Evolutionary conservation across 1,140 invertebrate genomes (phyloP), one percentile per base, ranked within the genome.

Genomic region (Camponotus floridanus): DNA sequence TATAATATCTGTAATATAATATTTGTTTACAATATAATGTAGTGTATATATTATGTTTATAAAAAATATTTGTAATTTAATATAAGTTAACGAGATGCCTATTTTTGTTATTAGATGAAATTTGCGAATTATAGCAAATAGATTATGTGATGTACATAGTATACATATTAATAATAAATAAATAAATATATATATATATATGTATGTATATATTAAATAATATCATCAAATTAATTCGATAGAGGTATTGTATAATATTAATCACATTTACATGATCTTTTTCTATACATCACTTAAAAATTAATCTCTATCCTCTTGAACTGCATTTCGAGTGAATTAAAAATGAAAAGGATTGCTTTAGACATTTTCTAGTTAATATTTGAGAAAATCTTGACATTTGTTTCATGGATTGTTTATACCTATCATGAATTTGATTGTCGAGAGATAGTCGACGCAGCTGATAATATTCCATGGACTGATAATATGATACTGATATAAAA

Each of bases 401-500:
- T 39, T 55, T 68, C 33, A 33, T 1, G 18, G 26, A 45, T 81
- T 62, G 33, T 61, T 15, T 74, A 83, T 26, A 74, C 62, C 74
- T 62, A 73, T 73, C 51, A 3, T 36, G 42, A 73, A 73, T 33
- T 65, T 73, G 6, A 73, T 80, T 6, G 36, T 65, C 8, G 26
- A 73, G 4, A 83, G 31, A 83, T 83, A 55, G 15, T 80, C 3
- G 57, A 45, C 9, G 11, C 39, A 57, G 13, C 9, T 15, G 48
- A 57, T 57, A 33, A 1, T 6, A 70, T 59, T 42, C 9, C 15
- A 3, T 8, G 13, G 8, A 31, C 15, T 70, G 65, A 70, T 80
- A n/a, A n/a, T n/a, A n/a, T n/a, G n/a, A 80, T 13, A 42, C 31
- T n/a, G 33, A 81, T 67, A 83, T 74, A 61, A 83, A 45, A 13